phyloP scores from a whole-genome alignment of 2,888 invertebrate species.

The Melangyna quadrimaculata region DNA sequence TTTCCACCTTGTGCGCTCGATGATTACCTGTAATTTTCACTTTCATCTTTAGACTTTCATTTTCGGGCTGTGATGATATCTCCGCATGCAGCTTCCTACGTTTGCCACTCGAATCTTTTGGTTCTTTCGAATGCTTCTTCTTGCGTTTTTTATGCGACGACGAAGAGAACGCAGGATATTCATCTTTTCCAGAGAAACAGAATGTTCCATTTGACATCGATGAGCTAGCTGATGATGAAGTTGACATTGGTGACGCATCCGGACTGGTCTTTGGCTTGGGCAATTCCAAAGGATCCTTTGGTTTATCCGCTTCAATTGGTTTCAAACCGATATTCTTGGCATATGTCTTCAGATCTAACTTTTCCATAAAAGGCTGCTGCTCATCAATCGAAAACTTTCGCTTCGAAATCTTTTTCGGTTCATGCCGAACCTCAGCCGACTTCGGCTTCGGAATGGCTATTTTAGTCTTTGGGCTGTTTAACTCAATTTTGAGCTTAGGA shows the following conservation, averaged over 20 bases:
- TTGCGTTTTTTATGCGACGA: constrained; percentile 83
- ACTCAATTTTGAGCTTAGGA: constrained; percentile 79
- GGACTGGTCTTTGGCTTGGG: constrained; percentile 76
- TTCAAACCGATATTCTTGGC: constrained; percentile 80
- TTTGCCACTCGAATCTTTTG: constrained; percentile 80
- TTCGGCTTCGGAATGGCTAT: constrained; percentile 74
- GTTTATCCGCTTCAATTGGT: constrained; percentile 76
- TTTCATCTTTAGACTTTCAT: constrained; percentile 82
- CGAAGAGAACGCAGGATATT: constrained; percentile 61
- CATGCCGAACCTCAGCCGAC: constrained; percentile 76
- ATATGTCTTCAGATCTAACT: constrained; percentile 79
- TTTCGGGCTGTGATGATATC: constrained; percentile 81
- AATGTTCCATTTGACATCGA: constrained; percentile 76
- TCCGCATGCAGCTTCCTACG: constrained; percentile 83
- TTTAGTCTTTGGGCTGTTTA: constrained; percentile 78
- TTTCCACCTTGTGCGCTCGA: constrained; percentile 76
- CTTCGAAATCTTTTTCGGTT: constrained; percentile 72
- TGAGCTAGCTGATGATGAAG: constrained; percentile 76
- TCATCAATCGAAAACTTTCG: constrained; percentile 76
- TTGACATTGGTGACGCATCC: constrained; percentile 79
- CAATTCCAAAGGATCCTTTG: constrained; percentile 57
- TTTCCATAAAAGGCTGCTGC: constrained; percentile 67
- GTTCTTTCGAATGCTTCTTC: constrained; percentile 83
- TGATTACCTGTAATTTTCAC: constrained; percentile 81
- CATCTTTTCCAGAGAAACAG: constrained; percentile 53